These are phyloP conservation scores for Arctopsyche grandis DNA, from an alignment of 1,140 invertebrate genomes.

Conservation along the genomic window DNA sequence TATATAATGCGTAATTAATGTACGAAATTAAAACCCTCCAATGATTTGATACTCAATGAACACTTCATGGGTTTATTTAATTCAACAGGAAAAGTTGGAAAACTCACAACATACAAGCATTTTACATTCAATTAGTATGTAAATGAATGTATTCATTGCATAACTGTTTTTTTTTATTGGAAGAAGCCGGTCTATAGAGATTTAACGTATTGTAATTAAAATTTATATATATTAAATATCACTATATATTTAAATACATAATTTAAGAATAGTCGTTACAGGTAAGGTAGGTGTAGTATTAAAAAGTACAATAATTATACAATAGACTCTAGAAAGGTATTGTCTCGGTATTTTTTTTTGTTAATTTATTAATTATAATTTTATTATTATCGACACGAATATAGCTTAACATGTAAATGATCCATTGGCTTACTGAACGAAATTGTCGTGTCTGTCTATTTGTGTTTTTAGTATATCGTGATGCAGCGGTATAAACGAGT, in stretches of 20 bases:
- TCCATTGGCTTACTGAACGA: slow-evolving; percentile 5
- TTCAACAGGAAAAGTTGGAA: too few relatives aligned
- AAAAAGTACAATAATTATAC: slow-evolving; percentile 52
- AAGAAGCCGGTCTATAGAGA: slow-evolving; percentile 15
- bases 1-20: neutral
- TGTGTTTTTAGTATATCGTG: too few relatives aligned
- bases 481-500: too few relatives aligned
- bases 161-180: neutral
- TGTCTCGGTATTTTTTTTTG: slow-evolving; percentile 53
- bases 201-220: slow-evolving; percentile 10
- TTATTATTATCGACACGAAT: slow-evolving; percentile 41
- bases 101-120: too few relatives aligned
- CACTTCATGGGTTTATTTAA: too few relatives aligned
- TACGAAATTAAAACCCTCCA: too few relatives aligned
- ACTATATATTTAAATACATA: slow-evolving; percentile 32
- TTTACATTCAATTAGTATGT: too few relatives aligned
- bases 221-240: neutral
- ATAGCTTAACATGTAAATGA: slow-evolving; percentile 23
- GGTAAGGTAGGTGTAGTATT: slow-evolving; percentile 54
- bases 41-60: too few relatives aligned
- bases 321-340: slow-evolving; percentile 55
- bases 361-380: slow-evolving; percentile 45
- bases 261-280: slow-evolving; percentile 47
- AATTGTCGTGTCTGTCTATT: neutral
- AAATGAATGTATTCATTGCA: neutral